Percentiles rank a stretch among this genome's conserved stretches.
Conservation (phyloP, 2,888 invertebrate genomes). For the Oegoconia quadripuncta region DNA sequence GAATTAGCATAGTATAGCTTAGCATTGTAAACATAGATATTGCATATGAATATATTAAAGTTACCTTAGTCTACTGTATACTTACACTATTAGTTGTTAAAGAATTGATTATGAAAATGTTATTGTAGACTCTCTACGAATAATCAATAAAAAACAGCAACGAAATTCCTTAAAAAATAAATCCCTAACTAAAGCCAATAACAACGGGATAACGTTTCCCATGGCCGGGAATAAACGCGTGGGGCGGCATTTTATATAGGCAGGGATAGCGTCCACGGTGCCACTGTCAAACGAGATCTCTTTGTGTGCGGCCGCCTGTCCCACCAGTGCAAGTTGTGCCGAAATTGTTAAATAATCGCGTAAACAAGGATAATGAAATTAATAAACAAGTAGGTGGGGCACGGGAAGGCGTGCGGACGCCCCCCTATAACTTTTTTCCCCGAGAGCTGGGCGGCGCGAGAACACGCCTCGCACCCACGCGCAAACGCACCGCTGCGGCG, state of each 20-base stretch:
- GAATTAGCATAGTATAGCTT: too few relatives aligned
- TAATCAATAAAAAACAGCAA: not conserved
- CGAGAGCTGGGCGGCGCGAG: constrained; percentile 68
- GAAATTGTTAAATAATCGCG: constrained; percentile 67
- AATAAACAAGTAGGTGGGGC: constrained; percentile 73
- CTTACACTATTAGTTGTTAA: too few relatives aligned
- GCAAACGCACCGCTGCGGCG: constrained; percentile 64
- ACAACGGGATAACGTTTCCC: constrained; percentile 52
- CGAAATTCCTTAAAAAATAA: constrained; percentile 20
- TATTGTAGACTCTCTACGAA: not conserved
- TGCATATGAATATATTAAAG: too few relatives aligned
- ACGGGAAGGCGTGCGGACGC: constrained; percentile 53
- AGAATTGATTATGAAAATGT: too few relatives aligned
- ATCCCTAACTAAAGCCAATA: constrained; percentile 31
- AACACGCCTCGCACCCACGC: constrained; percentile 68
- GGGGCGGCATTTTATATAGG: constrained; percentile 72
- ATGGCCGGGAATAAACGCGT: constrained; percentile 59
- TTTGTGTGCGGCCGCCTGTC: constrained; percentile 60
- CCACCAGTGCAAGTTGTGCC: constrained; percentile 49
- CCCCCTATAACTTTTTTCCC: constrained; percentile 70
- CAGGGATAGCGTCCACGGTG: constrained; percentile 61
- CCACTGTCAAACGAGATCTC: constrained; percentile 73
- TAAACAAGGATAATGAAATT: constrained; percentile 69
- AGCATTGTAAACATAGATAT: too few relatives aligned
- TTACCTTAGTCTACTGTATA: too few relatives aligned